A percentile compares a stretch with the other conserved stretches of the same genome.
Conservation (phyloP, 2,888 invertebrate genomes). For the Isoperla grammatica region DNA sequence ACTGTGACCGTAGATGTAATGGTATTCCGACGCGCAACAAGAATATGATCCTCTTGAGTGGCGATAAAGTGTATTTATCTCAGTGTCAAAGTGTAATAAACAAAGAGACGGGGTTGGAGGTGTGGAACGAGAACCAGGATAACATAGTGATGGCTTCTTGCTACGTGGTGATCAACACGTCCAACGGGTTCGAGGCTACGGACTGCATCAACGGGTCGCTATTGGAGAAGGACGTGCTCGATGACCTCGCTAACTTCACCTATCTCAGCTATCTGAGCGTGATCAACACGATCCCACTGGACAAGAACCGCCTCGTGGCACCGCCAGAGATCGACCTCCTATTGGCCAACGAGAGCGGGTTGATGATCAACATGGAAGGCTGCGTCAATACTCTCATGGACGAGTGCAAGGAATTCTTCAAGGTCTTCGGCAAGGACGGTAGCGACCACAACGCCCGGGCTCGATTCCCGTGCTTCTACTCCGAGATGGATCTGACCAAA, state of each 20-base stretch:
- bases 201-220: slow-evolving; percentile 87
- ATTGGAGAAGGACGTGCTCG: slow-evolving; percentile 67
- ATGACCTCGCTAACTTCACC: slow-evolving; percentile 80
- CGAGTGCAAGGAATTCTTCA: slow-evolving; percentile 80
- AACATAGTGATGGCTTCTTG: slow-evolving; percentile 83
- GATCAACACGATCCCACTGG: slow-evolving; percentile 63
- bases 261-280: slow-evolving; percentile 74
- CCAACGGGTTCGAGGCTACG: slow-evolving; percentile 67
- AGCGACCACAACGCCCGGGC: slow-evolving; percentile 86
- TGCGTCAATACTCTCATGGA: slow-evolving; percentile 84
- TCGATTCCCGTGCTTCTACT: slow-evolving; percentile 81
- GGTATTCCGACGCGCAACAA: slow-evolving; percentile 86
- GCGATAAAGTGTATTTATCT: slow-evolving; percentile 80
- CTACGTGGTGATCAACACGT: slow-evolving; percentile 68
- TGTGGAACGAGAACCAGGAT: slow-evolving; percentile 77
- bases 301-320: slow-evolving; percentile 58
- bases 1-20: slow-evolving; percentile 82
- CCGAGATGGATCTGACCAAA: slow-evolving; percentile 64
- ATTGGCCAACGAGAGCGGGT: slow-evolving; percentile 76
- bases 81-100: slow-evolving; percentile 69
- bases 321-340: slow-evolving; percentile 78
- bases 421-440: slow-evolving; percentile 80
- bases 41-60: slow-evolving; percentile 79
- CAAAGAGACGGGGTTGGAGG: slow-evolving; percentile 52
- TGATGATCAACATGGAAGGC: slow-evolving; percentile 83